These are phyloP conservation scores for Psettodes erumei DNA, from an alignment of 2,113 vertebrate species.

Conservation along the genomic window DNA sequence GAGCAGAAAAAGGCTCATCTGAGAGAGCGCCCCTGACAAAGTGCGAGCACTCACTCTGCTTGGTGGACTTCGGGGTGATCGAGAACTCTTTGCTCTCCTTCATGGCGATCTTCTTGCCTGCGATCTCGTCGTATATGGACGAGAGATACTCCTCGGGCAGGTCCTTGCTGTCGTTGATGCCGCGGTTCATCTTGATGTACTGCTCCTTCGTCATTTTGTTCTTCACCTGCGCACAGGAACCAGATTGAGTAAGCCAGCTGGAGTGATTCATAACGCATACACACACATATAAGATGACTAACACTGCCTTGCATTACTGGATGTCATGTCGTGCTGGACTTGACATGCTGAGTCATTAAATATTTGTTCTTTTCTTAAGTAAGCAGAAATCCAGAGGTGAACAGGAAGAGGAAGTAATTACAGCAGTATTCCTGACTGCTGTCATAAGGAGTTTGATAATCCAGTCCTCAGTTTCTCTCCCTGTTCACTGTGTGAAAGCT, in stretches of 20 bases:
- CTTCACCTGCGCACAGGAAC: conserved; percentile 86
- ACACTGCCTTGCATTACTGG: background rate
- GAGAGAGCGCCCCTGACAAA: background rate
- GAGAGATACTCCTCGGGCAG: conserved; percentile 96
- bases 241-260: background rate
- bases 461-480: no score
- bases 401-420: background rate
- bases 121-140: conserved; percentile 95
- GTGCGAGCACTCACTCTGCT: conserved; percentile 90
- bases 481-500: background rate
- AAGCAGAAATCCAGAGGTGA: background rate
- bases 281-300: background rate
- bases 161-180: conserved; percentile 98
- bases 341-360: background rate
- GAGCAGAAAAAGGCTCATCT: background rate
- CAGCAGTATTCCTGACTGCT: background rate
- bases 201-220: conserved; percentile 99
- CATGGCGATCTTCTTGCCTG: conserved; percentile 98
- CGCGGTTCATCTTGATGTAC: conserved; percentile 99
- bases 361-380: no score
- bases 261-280: background rate
- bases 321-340: background rate
- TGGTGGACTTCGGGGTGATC: conserved; percentile 91
- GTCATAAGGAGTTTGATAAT: no score
- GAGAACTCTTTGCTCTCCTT: conserved; percentile 96